Base-by-base conservation (phyloP, 2,113 vertebrate species). In the Bujurquina vittata region DNA sequence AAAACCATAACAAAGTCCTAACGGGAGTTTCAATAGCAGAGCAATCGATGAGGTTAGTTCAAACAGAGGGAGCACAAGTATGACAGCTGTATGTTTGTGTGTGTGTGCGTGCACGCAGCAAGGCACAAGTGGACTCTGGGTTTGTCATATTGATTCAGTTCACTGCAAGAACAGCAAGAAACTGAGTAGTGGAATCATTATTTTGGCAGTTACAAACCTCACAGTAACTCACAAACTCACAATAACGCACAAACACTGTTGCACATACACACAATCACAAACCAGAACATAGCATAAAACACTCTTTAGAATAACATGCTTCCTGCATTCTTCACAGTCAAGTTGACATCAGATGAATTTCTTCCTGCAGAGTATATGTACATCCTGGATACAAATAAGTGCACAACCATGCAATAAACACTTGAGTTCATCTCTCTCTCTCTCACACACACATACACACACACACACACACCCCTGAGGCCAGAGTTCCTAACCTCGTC, bases 171-270 rank as follows among this genome's bases (percentile, higher is more conserved):
- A 80, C 80, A 89, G 81, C 80, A 72, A 89, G 86, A 87, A 84
- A 88, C 89, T 84, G 90, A 91, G 83, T 63, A 58, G 89, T 26
- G 75, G 75, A 87, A 87, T 91, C 83, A 93, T 94, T 92, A 88
- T 90, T 90, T 87, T 90, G 92, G 92, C 92, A 93, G 86, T 77
- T 87, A 90, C 86, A 90, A 88, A 91, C 85, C 69, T 73, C 61
- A n/a, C n/a, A n/a, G n/a, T n/a, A n/a, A n/a, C 37, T 26, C 54
- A 74, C 56, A n/a, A 3, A 29, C 22, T 17, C 18, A 15, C 22
- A 52, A 1, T 14, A 35, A 35, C 35, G 3, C 35, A 35, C 31
- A 69, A 60, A 82, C 12, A 65, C 18, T 49, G 17, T 12, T 18
- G 5, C 80, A 81, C 60, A 49, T 6, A 29, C 40, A 77, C 29